Evolutionary conservation across 2,113 vertebrate genomes (phyloP), one percentile per base, ranked within the genome.

Genomic region (Vicugna pacos): DNA sequence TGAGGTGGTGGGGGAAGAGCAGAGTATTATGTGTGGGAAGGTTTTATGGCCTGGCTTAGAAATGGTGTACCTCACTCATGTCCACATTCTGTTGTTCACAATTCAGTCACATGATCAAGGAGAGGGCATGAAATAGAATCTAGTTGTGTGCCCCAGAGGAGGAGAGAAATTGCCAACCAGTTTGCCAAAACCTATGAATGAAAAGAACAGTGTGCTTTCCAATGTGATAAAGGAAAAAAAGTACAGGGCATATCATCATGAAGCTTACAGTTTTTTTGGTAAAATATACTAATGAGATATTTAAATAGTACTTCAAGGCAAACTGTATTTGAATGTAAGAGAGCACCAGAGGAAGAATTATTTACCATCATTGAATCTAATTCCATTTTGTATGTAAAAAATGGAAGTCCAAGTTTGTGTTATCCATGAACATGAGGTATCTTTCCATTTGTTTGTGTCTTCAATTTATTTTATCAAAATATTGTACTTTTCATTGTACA

Each of bases 361-460:
- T 92, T 92, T 75, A 17, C 19, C 35, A 13, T 77, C 32, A 79
- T 64, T 67, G 22, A 82, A 35, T 76, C 19, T n/a, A 52, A 69
- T 75, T 77, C 16, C 15, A 60, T 95, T 12, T 50, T 38, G 9
- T 46, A 58, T 28, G 1, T 73, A 5, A 93, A 95, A 17, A 62
- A 8, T 30, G 26, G 0, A 73, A 54, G 4, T 65, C 6, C 26
- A 72, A 30, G 20, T 62, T 60, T 20, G 70, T 87, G 24, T 32
- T 35, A 22, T 30, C 42, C 28, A 42, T 32, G 28, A 91, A 46
- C 26, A 48, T 62, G 48, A 3, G n/a, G 3, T 91, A 80, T 35
- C 64, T 86, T 54, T 80, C 30, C 48, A 73, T 92, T 80, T 62
- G 32, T 85, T 94, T 85, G n/a, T 58, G 24, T 65, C 67, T 89